Conservation (phyloP, 2,888 invertebrate genomes). For the Trimorus sp. region DNA sequence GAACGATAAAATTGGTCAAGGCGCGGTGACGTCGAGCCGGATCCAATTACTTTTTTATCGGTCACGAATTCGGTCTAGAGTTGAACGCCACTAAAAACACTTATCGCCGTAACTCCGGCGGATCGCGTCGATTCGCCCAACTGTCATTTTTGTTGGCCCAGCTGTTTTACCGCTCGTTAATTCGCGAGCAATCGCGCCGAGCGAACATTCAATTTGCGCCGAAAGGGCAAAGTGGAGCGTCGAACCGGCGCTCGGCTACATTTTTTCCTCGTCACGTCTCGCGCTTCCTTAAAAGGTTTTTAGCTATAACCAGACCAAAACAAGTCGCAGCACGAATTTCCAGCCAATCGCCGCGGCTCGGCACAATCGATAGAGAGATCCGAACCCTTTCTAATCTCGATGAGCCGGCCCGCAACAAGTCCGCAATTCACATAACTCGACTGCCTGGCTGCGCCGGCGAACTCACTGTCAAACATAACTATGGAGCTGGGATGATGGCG, state of each 20-base stretch:
- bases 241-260: too few species aligned
- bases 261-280: background rate
- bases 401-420: constrained; percentile 11
- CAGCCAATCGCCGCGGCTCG: constrained; percentile 10
- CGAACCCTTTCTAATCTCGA: constrained; percentile 32
- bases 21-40: constrained; percentile 1
- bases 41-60: constrained; percentile 23
- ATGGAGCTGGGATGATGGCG: constrained; percentile 20
- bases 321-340: constrained; percentile 19
- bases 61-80: background rate
- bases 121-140: background rate
- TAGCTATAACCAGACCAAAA: constrained; percentile 33
- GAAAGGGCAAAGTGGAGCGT: too few species aligned
- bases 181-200: too few species aligned
- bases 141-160: background rate
- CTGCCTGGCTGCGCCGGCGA: constrained; percentile 18
- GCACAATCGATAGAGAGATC: constrained; percentile 16
- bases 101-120: background rate
- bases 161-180: too few species aligned
- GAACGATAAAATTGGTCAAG: constrained; percentile 1
- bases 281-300: constrained; percentile 33
- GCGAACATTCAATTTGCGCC: too few species aligned
- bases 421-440: constrained; percentile 25
- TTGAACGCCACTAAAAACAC: constrained; percentile 4
- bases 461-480: constrained; percentile 22